phyloP scores from a whole-genome alignment of 1,140 invertebrate genomes.

The Pollicipes pollicipes region DNA sequence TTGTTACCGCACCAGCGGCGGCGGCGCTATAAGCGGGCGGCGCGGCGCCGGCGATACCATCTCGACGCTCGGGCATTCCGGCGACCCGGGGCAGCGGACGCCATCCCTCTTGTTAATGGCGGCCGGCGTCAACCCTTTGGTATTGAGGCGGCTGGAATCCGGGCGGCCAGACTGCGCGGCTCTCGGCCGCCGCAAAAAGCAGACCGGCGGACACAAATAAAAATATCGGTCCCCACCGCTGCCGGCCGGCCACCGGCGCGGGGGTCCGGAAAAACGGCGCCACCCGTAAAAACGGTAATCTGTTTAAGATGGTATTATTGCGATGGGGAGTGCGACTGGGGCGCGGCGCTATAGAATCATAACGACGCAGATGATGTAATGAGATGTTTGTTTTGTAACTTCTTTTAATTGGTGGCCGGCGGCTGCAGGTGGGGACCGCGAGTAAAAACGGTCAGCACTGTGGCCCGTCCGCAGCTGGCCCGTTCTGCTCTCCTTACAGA shows the following conservation, averaged over 20 bases:
- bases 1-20: too few species aligned
- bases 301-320: slow-evolving; percentile 4
- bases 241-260: too few species aligned
- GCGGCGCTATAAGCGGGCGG: too few species aligned
- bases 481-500: too few species aligned
- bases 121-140: neutral
- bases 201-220: neutral
- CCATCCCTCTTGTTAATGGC: neutral
- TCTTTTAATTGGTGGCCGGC: too few species aligned
- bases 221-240: neutral
- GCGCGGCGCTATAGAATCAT: neutral
- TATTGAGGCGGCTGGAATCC: neutral
- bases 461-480: too few species aligned
- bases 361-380: neutral
- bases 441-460: too few species aligned
- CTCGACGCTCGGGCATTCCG: neutral
- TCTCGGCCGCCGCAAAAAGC: neutral
- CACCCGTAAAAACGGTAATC: neutral
- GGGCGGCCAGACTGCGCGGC: slow-evolving; percentile 1
- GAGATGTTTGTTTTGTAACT: neutral
- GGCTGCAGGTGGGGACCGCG: too few species aligned
- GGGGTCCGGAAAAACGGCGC: neutral
- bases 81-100: too few species aligned
- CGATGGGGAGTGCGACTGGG: neutral
- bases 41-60: neutral